These are phyloP conservation scores for Xenus cinereus DNA, from an alignment of 2,113 vertebrate genomes.

Conservation along the genomic window DNA sequence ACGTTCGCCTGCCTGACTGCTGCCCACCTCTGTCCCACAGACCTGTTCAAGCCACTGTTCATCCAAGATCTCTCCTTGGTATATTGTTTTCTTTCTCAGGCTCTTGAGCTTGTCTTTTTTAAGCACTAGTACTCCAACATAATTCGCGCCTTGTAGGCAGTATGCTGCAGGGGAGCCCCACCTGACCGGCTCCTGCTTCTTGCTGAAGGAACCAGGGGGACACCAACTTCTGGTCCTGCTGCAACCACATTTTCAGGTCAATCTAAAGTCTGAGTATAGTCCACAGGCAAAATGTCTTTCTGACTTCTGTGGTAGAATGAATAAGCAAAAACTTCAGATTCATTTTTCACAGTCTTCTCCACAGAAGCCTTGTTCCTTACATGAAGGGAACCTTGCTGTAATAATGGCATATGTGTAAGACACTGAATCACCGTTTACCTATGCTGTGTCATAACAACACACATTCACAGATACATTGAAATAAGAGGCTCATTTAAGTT, in stretches of 20 bases:
- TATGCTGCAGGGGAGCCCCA: not conserved
- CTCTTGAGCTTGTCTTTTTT: not conserved
- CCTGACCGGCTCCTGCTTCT: not conserved
- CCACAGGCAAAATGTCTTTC: not conserved
- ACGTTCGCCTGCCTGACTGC: not conserved
- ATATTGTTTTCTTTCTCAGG: not conserved
- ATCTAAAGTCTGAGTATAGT: not conserved
- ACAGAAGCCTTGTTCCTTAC: not conserved
- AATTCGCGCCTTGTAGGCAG: not conserved
- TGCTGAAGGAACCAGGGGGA: not conserved
- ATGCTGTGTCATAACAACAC: not conserved
- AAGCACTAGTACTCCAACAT: accelerated
- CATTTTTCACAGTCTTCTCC: not conserved
- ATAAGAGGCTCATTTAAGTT: not conserved
- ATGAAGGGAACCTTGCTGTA: not conserved
- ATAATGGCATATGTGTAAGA: not conserved
- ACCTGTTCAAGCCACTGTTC: no score
- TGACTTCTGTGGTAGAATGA: not conserved
- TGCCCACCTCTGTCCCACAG: accelerated
- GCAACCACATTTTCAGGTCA: not conserved
- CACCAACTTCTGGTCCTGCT: not conserved
- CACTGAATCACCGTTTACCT: not conserved
- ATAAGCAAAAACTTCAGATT: not conserved
- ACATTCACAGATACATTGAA: not conserved
- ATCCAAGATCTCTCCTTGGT: not conserved